phyloP scores from a whole-genome alignment of 2,113 vertebrate species.

The Lasiurus cinereus region DNA sequence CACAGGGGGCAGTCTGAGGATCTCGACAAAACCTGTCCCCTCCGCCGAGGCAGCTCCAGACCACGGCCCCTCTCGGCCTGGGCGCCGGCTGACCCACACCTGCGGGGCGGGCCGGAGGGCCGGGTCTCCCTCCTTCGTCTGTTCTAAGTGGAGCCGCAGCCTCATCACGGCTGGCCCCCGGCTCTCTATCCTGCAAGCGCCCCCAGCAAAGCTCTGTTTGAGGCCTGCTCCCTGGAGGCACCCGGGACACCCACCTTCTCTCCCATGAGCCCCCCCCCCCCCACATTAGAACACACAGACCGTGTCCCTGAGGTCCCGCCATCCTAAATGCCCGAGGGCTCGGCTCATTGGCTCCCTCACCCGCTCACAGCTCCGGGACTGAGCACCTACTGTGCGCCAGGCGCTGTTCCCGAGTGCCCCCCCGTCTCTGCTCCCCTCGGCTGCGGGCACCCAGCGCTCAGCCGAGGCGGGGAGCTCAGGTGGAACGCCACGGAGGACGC shows the following conservation, averaged over 20 bases:
- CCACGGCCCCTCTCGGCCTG: neutral
- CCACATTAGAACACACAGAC: accelerated
- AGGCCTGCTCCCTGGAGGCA: accelerated
- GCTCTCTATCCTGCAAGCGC: accelerated
- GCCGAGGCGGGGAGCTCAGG: neutral
- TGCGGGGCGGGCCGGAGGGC: too few species aligned
- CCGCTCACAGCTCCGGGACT: neutral
- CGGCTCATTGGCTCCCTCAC: too few species aligned
- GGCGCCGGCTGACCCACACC: neutral
- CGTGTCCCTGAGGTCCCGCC: accelerated
- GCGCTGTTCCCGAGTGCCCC: neutral
- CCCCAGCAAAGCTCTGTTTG: neutral
- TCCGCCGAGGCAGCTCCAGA: neutral
- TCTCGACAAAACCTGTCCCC: neutral
- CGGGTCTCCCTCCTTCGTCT: neutral
- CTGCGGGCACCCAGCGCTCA: neutral
- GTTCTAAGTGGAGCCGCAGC: accelerated
- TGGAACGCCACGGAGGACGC: neutral
- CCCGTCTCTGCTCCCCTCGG: neutral
- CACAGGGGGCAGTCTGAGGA: neutral
- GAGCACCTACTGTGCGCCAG: accelerated
- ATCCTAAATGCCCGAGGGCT: accelerated
- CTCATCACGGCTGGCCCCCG: neutral
- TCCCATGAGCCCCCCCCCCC: accelerated
- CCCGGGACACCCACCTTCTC: accelerated